These are phyloP conservation scores for Sericinus montela DNA, from an alignment of 2,888 invertebrate genomes.

Conservation along the genomic window DNA sequence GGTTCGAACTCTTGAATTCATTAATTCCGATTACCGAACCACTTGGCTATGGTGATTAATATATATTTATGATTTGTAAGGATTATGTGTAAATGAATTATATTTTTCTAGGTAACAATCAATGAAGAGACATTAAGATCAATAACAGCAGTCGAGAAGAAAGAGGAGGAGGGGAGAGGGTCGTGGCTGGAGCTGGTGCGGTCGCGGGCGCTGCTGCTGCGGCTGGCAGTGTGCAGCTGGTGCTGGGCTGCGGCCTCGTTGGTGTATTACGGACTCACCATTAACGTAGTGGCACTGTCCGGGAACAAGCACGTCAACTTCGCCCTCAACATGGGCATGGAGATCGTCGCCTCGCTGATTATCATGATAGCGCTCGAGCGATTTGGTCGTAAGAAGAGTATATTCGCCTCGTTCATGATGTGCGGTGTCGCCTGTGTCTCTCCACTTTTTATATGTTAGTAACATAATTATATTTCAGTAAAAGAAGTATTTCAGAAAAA, in stretches of 20 bases:
- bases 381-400: conserved; percentile 57
- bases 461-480: background rate
- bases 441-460: conserved; percentile 56
- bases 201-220: conserved; percentile 47
- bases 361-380: conserved; percentile 68
- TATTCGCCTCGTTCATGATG: conserved; percentile 52
- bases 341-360: conserved; percentile 64
- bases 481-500: too few relatives aligned
- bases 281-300: conserved; percentile 85
- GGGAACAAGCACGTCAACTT: conserved; percentile 89
- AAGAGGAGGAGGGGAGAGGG: conserved; percentile 14
- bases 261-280: conserved; percentile 88
- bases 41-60: too few relatives aligned
- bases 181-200: conserved; percentile 48
- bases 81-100: background rate
- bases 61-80: too few relatives aligned
- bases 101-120: conserved; percentile 40
- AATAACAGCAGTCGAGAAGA: conserved; percentile 29
- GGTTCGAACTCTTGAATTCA: too few relatives aligned
- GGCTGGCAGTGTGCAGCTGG: conserved; percentile 52
- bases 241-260: conserved; percentile 88
- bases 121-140: conserved; percentile 46
- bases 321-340: conserved; percentile 69
- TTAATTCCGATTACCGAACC: too few relatives aligned
- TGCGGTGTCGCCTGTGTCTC: conserved; percentile 57